These are phyloP conservation scores for Meloe dianella DNA, from an alignment of 2,888 invertebrate species.

Conservation along the genomic window DNA sequence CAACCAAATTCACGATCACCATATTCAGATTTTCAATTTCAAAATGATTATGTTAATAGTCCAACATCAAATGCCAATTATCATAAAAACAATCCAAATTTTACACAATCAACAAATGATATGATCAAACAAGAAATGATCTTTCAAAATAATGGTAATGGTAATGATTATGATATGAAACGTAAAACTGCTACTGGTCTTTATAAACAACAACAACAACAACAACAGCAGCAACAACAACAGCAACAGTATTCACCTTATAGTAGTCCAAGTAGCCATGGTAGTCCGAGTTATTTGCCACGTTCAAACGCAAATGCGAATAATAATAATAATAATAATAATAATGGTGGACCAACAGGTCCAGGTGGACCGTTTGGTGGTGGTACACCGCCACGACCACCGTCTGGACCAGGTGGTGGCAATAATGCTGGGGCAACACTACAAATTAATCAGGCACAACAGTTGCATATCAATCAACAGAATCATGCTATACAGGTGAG, in stretches of 20 bases:
- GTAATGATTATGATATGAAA: slow-evolving; percentile 58
- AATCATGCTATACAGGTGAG: slow-evolving; percentile 79
- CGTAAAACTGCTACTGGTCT: slow-evolving; percentile 50
- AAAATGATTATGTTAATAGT: slow-evolving; percentile 62
- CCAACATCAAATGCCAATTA: slow-evolving; percentile 58
- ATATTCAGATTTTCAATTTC: slow-evolving; percentile 69
- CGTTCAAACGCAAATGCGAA: slow-evolving; percentile 31
- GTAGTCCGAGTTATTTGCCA: slow-evolving; percentile 62
- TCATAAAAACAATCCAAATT: slow-evolving; percentile 58
- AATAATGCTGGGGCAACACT: slow-evolving; percentile 63
- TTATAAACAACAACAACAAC: no score
- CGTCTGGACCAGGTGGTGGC: slow-evolving; percentile 59
- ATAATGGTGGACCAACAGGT: slow-evolving; percentile 39
- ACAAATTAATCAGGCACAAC: slow-evolving; percentile 88
- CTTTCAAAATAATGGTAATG: slow-evolving; percentile 42
- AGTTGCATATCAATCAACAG: slow-evolving; percentile 84
- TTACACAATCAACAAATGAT: slow-evolving; percentile 57
- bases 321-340: slow-evolving; percentile 22
- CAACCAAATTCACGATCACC: slow-evolving; percentile 62
- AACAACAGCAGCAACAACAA: no score
- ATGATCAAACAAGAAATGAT: slow-evolving; percentile 66
- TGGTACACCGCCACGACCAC: slow-evolving; percentile 63
- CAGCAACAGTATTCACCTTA: slow-evolving; percentile 74
- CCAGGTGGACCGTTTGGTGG: slow-evolving; percentile 49
- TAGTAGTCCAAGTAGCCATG: slow-evolving; percentile 67